phyloP scores from a whole-genome alignment of 1,140 invertebrate species.

The Periplaneta americana region DNA sequence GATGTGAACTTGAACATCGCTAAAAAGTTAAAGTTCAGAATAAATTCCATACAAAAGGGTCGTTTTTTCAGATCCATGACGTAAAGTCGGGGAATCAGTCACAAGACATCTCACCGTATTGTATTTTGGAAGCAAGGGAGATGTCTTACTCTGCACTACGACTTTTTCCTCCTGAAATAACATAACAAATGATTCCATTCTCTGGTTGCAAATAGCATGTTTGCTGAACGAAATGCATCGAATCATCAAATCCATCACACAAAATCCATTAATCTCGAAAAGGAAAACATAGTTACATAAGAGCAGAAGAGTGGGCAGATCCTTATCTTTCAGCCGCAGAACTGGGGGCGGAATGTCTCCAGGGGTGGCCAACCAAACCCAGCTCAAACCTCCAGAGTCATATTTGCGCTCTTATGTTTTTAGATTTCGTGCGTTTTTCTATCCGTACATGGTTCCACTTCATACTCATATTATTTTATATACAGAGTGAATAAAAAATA shows the following conservation, averaged over 20 bases:
- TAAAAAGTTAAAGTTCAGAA: too few species aligned
- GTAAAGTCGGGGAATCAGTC: too few species aligned
- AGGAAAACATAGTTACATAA: neutral
- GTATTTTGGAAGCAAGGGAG: neutral
- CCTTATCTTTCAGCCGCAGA: neutral
- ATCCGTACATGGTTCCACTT: too few species aligned
- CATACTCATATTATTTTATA: too few species aligned
- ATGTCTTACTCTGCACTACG: neutral
- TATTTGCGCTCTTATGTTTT: too few species aligned
- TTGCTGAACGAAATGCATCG: neutral
- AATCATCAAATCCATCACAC: neutral
- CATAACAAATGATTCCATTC: neutral
- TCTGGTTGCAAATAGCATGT: neutral
- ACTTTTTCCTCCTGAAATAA: neutral
- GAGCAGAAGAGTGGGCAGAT: neutral
- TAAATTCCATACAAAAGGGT: too few species aligned
- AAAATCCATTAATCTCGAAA: neutral
- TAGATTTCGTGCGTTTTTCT: too few species aligned
- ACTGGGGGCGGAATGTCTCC: neutral
- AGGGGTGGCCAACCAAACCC: neutral
- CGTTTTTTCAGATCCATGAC: too few species aligned
- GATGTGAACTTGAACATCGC: too few species aligned
- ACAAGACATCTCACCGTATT: too few species aligned
- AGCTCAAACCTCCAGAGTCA: too few species aligned
- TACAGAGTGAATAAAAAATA: too few species aligned